Conservation (phyloP, 2,113 vertebrate genomes). For the Corydoras maculifer region DNA sequence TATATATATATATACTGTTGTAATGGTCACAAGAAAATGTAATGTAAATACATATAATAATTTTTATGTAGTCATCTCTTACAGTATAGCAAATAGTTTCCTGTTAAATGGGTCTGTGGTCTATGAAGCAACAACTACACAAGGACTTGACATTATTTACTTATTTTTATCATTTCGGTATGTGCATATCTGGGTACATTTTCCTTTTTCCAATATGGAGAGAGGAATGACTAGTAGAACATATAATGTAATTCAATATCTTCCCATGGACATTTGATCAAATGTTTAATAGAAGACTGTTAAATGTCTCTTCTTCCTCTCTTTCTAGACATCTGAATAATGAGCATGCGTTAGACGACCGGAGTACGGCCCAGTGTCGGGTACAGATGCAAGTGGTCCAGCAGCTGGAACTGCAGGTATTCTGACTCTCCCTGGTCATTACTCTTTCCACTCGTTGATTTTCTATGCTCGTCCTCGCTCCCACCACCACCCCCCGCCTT, state of each 20-base stretch:
- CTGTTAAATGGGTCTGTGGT: too few species aligned
- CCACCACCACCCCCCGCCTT: conserved; percentile 9
- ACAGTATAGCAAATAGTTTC: too few species aligned
- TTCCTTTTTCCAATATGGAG: conserved; percentile 15
- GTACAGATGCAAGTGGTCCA: conserved; percentile 99
- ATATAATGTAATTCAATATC: conserved; percentile 35
- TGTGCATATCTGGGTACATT: conserved; percentile 19
- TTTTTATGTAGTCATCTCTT: too few species aligned
- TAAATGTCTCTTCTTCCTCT: conserved; percentile 34
- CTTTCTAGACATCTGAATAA: conserved; percentile 97
- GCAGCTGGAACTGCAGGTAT: conserved; percentile 99
- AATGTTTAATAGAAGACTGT: conserved; percentile 41
- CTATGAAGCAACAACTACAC: too few species aligned
- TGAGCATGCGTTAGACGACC: conserved; percentile 98
- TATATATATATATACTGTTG: too few species aligned
- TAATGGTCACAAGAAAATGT: too few species aligned
- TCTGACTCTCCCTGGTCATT: neutral
- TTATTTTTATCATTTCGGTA: conserved; percentile 32
- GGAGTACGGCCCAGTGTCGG: conserved; percentile 99
- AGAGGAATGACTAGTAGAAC: conserved; percentile 25
- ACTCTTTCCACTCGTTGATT: neutral
- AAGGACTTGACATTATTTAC: conserved; percentile 24
- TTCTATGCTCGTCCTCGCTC: conserved; percentile 1
- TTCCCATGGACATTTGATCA: conserved; percentile 33
- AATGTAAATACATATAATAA: too few species aligned